Evolutionary conservation across 2,113 vertebrate species (phyloP).

Genomic region (Oryzias curvinotus): DNA sequence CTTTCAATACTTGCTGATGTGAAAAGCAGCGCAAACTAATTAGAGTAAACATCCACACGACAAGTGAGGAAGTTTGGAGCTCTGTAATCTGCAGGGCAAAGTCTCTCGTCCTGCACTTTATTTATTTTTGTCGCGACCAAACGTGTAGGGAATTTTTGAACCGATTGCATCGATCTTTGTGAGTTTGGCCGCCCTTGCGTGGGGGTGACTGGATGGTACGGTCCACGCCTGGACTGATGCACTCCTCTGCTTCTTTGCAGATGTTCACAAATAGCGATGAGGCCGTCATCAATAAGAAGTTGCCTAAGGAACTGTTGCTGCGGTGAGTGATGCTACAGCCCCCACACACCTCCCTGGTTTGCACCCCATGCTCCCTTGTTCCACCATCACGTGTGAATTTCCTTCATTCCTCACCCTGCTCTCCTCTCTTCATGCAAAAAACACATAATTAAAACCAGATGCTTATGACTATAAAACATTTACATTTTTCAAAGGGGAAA

Average conservation of each 20-base stretch:
- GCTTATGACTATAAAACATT: constrained; percentile 53
- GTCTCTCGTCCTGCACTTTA: constrained; percentile 7
- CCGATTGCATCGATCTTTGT: background rate
- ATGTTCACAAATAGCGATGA: constrained; percentile 99
- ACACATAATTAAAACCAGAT: constrained; percentile 54
- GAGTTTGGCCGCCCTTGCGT: background rate
- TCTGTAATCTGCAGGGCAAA: constrained; percentile 15
- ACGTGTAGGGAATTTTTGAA: too few species aligned
- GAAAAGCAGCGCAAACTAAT: background rate
- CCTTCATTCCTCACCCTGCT: constrained; percentile 2
- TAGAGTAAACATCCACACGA: background rate
- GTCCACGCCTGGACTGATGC: constrained; percentile 19
- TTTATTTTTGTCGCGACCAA: background rate
- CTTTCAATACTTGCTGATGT: constrained; percentile 3
- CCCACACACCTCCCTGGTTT: background rate
- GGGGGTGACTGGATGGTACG: background rate
- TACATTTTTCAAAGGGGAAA: constrained; percentile 46
- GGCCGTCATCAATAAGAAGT: constrained; percentile 97
- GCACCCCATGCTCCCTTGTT: constrained; percentile 7
- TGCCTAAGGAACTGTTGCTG: constrained; percentile 95
- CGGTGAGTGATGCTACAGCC: constrained; percentile 75
- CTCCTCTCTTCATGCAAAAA: constrained; percentile 24
- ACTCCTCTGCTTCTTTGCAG: constrained; percentile 70
- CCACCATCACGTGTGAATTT: constrained; percentile 23
- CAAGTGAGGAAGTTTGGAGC: background rate